These are phyloP conservation scores for Drosophila rellima DNA, from an alignment of 2,888 invertebrate genomes.

Conservation along the genomic window DNA sequence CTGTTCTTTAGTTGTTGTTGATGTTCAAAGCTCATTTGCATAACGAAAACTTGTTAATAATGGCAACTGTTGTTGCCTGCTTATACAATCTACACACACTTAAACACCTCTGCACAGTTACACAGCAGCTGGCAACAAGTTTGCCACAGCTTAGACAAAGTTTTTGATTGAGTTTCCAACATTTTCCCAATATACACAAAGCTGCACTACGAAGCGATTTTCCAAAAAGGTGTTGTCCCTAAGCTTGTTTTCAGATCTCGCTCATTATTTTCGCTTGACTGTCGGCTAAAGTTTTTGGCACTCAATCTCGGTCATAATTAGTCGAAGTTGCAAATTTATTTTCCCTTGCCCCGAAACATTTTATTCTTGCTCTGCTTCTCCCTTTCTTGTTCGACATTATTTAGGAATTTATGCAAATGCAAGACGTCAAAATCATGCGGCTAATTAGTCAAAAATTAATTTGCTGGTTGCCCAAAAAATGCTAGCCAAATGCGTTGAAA, in stretches of 20 bases:
- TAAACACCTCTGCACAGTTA: slow-evolving; percentile 6
- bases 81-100: slow-evolving; percentile 20
- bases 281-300: slow-evolving; percentile 43
- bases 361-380: not conserved
- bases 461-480: slow-evolving; percentile 27
- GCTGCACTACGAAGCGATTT: slow-evolving; percentile 28
- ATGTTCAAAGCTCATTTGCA: slow-evolving; percentile 50
- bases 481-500: slow-evolving; percentile 15
- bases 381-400: slow-evolving; percentile 4
- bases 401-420: slow-evolving; percentile 46
- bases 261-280: slow-evolving; percentile 38
- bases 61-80: slow-evolving; percentile 47
- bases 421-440: slow-evolving; percentile 34
- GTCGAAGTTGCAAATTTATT: slow-evolving; percentile 28
- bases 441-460: slow-evolving; percentile 54
- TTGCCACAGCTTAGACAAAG: slow-evolving; percentile 50
- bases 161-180: slow-evolving; percentile 56
- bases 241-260: slow-evolving; percentile 35
- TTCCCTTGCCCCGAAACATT: slow-evolving; percentile 21
- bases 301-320: slow-evolving; percentile 57
- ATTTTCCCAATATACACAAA: slow-evolving; percentile 33
- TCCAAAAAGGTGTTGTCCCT: slow-evolving; percentile 48
- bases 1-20: slow-evolving; percentile 19
- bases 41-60: slow-evolving; percentile 58
- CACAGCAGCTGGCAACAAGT: slow-evolving; percentile 44